Base-by-base conservation (phyloP, 2,888 invertebrate genomes). In the Tanypteryx hageni region DNA sequence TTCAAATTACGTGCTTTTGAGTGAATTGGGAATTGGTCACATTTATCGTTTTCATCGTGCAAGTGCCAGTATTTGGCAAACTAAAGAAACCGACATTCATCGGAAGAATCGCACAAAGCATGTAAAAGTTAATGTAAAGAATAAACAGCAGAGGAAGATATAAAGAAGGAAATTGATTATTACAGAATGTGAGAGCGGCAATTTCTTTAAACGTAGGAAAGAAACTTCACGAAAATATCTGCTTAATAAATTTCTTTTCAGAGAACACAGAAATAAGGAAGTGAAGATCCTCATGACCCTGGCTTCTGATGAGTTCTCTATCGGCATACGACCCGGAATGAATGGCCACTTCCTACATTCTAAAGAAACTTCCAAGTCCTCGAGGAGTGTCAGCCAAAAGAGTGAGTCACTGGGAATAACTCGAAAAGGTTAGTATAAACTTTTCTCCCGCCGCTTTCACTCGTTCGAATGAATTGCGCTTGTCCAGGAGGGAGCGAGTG, bases 331-430 rank as follows among this genome's bases (percentile, higher is more conserved):
- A 44, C 44, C 44, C 44, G 44, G 44, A 44, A 44, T 44, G 44
- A 44, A 44, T 44, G 44, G 64, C 64, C n/a, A 64, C 64, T 64
- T 9, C 7, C 14, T 64, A 14, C 64, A 64, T 64, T 10, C 16
- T 44, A 5, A 44, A 44, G 44, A 44, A 44, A 44, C 44, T 44
- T 44, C 44, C 18, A 68, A 8, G 10, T 22, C 22, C n/a, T 9
- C 18, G n/a, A 68, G 68, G 68, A n/a, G 68, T 68, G 68, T n/a
- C n/a, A 0, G 44, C 44, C 44, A 44, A 44, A 44, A 44, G 68
- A 68, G 27, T 76, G 27, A 76, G 22, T 76, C 76, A 76, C 13
- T 76, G 76, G 27, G 27, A 76, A 76, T 76, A 76, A 76, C 76
- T 13, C 22, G 76, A 76, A 76, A 68, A 44, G 44, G 44, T 44